Evolutionary conservation across 53 echinoderm and acorn worm genomes (phyloP).

Genomic region (Echinarachnius parma): DNA sequence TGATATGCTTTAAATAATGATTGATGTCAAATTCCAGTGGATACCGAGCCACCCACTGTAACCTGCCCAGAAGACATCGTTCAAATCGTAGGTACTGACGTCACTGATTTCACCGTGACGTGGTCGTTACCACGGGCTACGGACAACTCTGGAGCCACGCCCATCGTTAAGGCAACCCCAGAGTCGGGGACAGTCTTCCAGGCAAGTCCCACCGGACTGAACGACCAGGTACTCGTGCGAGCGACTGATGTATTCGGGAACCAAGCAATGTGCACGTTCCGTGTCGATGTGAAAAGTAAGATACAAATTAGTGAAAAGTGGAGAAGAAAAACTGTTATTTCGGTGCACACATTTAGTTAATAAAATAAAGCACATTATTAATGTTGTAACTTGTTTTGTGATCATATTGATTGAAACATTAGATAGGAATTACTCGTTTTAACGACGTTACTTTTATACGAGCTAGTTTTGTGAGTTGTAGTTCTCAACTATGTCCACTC

Average conservation of each 20-base stretch:
- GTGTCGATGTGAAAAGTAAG: background rate
- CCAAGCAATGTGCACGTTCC: background rate
- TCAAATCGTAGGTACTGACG: background rate
- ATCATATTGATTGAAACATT: too few species aligned
- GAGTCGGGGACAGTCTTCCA: background rate
- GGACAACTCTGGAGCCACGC: background rate
- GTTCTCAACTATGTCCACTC: too few species aligned
- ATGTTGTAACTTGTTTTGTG: too few species aligned
- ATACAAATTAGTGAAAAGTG: too few species aligned
- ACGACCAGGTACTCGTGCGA: background rate
- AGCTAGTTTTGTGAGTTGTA: too few species aligned
- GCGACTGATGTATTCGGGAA: conserved; percentile 1
- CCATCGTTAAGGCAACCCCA: background rate
- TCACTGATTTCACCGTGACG: background rate
- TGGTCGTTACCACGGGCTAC: background rate
- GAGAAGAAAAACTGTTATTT: too few species aligned
- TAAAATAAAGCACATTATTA: too few species aligned
- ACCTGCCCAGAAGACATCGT: background rate
- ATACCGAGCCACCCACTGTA: background rate
- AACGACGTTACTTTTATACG: too few species aligned
- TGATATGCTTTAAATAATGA: too few species aligned
- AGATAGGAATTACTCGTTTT: too few species aligned
- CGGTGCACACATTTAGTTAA: too few species aligned
- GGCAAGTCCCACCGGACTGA: background rate
- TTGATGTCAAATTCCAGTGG: too few species aligned